Evolutionary conservation across 2,797 vertebrate species (phyloP).

Genomic region (Spondyliosoma cantharus): DNA sequence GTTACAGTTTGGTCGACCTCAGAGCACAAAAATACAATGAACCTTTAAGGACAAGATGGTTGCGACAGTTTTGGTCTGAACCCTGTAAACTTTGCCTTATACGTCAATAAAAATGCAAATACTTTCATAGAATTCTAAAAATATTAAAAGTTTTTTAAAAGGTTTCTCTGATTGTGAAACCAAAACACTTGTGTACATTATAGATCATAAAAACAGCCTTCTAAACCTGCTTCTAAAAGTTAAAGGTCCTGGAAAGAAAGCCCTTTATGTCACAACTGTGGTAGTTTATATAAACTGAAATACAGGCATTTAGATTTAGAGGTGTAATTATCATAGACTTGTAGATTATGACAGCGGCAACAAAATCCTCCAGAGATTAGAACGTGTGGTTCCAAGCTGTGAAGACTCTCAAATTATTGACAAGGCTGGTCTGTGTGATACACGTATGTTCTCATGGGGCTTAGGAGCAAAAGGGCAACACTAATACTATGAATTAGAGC

Average conservation of each 20-base stretch:
- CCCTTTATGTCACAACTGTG: not conserved
- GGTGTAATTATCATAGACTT: not conserved
- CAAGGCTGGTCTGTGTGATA: not conserved
- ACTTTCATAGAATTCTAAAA: slow-evolving; percentile 1
- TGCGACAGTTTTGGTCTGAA: not conserved
- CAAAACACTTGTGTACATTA: not conserved
- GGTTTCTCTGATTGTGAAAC: not conserved
- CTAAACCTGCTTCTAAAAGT: not conserved
- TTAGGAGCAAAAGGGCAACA: slow-evolving; percentile 20
- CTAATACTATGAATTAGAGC: slow-evolving; percentile 45
- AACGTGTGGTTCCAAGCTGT: not conserved
- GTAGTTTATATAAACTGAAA: not conserved
- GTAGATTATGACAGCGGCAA: not conserved
- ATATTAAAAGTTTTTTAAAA: too few relatives aligned
- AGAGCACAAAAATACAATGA: slow-evolving; percentile 45
- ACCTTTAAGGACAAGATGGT: slow-evolving; percentile 25
- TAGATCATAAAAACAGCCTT: not conserved
- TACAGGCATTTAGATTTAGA: not conserved
- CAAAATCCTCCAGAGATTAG: not conserved
- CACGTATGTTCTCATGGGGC: slow-evolving; percentile 23
- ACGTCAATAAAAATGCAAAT: slow-evolving; percentile 19
- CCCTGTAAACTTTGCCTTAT: slow-evolving; percentile 25
- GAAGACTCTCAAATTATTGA: not conserved
- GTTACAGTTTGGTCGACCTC: slow-evolving; percentile 37
- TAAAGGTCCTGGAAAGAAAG: not conserved